phyloP scores from a whole-genome alignment of 2,113 vertebrate genomes.

The Nothoprocta perdicaria region DNA sequence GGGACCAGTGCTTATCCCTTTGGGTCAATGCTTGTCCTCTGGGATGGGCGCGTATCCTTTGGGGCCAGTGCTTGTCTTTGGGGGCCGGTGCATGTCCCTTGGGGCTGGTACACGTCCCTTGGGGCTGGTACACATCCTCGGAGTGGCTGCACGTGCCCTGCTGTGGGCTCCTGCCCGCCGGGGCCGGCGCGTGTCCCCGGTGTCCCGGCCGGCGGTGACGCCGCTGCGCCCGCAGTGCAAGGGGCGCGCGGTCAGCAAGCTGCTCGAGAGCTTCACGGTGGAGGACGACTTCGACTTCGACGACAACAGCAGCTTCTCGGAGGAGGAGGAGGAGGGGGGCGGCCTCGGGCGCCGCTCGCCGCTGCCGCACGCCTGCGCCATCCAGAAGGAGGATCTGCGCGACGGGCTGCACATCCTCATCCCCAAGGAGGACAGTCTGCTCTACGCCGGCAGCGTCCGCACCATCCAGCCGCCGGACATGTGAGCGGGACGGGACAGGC shows the following conservation, averaged over 20 bases:
- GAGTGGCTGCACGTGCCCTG: no score
- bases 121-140: no score
- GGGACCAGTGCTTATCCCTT: no score
- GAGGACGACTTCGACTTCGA: constrained; percentile 92
- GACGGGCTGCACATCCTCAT: constrained; percentile 93
- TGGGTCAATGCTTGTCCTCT: no score
- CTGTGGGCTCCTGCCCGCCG: no score
- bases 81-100: no score
- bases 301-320: constrained; percentile 92
- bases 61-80: no score
- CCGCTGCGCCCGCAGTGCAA: constrained; percentile 73
- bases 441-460: constrained; percentile 90
- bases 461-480: constrained; percentile 90
- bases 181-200: not conserved
- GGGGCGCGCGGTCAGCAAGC: constrained; percentile 89
- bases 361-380: constrained; percentile 79
- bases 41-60: no score
- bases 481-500: constrained; percentile 68
- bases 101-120: not conserved
- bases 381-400: constrained; percentile 88
- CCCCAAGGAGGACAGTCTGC: constrained; percentile 93
- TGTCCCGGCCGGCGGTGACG: not conserved
- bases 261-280: constrained; percentile 91
- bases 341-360: not conserved
- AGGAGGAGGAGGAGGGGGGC: constrained; percentile 78